These are phyloP conservation scores for Agriopis leucophaearia DNA, from an alignment of 2,888 invertebrate species.

Conservation along the genomic window DNA sequence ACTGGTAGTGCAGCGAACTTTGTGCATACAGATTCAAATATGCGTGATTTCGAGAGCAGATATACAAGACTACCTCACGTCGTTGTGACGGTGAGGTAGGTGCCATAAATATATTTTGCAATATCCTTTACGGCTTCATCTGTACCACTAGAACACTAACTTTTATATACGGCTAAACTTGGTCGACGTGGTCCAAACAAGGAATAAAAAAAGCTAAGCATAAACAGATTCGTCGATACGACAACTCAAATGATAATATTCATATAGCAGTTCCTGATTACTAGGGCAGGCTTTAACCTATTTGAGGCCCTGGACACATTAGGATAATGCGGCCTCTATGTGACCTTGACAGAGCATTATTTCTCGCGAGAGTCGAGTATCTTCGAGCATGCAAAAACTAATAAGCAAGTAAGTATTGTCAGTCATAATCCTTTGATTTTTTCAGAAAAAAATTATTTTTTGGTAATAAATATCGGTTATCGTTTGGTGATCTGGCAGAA, in stretches of 20 bases:
- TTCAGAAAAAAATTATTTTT: no score
- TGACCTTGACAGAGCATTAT: no score
- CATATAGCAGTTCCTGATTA: slow-evolving; percentile 36
- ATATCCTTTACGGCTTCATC: background rate
- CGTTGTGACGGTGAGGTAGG: slow-evolving; percentile 30
- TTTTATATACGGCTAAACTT: no score
- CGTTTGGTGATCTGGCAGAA: no score
- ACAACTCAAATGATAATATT: slow-evolving; percentile 12
- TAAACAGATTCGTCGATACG: background rate
- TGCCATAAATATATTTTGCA: slow-evolving; percentile 15
- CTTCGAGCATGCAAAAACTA: no score
- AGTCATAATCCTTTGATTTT: no score
- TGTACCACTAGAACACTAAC: background rate
- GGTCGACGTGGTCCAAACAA: background rate
- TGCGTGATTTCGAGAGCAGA: slow-evolving; percentile 36
- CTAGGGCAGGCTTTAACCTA: no score
- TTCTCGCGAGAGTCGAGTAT: no score
- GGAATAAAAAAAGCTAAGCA: background rate
- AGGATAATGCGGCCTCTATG: no score
- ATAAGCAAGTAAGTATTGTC: no score
- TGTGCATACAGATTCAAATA: slow-evolving; percentile 41
- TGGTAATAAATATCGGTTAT: no score
- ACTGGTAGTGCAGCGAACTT: slow-evolving; percentile 44
- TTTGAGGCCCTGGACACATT: no score
- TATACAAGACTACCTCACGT: slow-evolving; percentile 40